Evolutionary conservation across 64 coral and sea anemone genomes (phyloP).

Genomic region (Catalaphyllia jardinei): DNA sequence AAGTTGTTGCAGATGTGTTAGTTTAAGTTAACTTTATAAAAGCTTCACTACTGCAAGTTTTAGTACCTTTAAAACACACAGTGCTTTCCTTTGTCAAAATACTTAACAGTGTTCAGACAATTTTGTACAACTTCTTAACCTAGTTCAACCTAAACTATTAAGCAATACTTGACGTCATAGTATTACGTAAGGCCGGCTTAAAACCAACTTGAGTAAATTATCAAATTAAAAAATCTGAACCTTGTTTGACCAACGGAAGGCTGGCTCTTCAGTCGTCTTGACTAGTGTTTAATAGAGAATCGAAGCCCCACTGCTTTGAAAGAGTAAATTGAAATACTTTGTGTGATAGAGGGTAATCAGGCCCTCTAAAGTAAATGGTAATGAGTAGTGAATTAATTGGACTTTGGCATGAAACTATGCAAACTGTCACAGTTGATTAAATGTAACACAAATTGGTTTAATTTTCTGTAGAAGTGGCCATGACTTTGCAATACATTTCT

Average conservation of each 20-base stretch:
- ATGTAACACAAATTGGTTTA: no score
- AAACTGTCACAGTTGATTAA: background rate
- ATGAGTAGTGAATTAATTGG: background rate
- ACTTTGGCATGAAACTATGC: background rate
- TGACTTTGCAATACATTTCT: no score
- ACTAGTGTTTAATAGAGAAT: background rate
- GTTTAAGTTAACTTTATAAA: background rate
- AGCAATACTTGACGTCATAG: background rate
- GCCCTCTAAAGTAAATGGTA: background rate
- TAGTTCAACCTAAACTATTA: background rate
- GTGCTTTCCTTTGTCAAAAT: background rate
- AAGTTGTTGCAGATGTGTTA: background rate
- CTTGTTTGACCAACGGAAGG: slow-evolving; percentile 3
- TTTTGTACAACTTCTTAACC: background rate
- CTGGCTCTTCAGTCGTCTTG: background rate
- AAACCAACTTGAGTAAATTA: background rate
- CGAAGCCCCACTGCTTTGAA: background rate
- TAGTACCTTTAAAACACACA: background rate
- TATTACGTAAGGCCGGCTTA: background rate
- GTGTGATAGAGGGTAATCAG: background rate
- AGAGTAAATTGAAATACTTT: background rate
- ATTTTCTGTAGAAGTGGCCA: no score
- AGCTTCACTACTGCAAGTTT: background rate
- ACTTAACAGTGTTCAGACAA: background rate
- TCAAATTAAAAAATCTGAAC: background rate